These are phyloP conservation scores for Clanis bilineata DNA, from an alignment of 2,888 invertebrate species.

Conservation along the genomic window DNA sequence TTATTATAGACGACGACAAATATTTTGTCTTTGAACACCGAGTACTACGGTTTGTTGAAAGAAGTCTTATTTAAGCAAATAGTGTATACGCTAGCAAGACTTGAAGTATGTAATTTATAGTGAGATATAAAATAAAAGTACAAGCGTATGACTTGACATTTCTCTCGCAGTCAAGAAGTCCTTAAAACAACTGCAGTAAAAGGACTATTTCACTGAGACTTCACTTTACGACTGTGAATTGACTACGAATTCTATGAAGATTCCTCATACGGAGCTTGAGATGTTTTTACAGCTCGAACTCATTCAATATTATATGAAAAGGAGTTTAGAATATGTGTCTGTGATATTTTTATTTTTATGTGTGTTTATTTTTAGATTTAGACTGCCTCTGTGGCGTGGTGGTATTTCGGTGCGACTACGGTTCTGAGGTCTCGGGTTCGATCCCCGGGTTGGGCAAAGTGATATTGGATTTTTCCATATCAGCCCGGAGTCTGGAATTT, in stretches of 20 bases:
- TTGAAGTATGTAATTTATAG: conserved; percentile 5
- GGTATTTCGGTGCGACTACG: too few relatives aligned
- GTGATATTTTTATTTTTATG: neutral
- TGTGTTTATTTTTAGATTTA: too few relatives aligned
- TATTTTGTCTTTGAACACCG: neutral
- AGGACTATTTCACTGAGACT: conserved; percentile 17
- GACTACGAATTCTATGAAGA: conserved; percentile 18
- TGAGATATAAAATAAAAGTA: conserved; percentile 21
- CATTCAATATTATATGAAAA: neutral
- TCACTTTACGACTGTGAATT: conserved; percentile 18
- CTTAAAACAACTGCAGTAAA: conserved; percentile 21
- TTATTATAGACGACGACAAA: neutral
- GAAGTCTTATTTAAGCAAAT: neutral
- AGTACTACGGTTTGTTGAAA: neutral
- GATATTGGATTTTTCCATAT: too few relatives aligned
- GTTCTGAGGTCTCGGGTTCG: too few relatives aligned
- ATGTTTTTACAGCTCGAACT: conserved; percentile 15
- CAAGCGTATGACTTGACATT: conserved; percentile 9
- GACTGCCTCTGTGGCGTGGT: too few relatives aligned
- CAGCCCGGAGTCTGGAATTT: too few relatives aligned
- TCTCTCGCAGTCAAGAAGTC: conserved; percentile 23
- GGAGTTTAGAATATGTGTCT: neutral
- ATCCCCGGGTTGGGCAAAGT: too few relatives aligned
- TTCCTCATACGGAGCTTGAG: conserved; percentile 10
- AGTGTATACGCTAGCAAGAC: neutral